Evolutionary conservation across 2,888 invertebrate genomes (phyloP).

Genomic region (Gymnoscelis rufifasciata): DNA sequence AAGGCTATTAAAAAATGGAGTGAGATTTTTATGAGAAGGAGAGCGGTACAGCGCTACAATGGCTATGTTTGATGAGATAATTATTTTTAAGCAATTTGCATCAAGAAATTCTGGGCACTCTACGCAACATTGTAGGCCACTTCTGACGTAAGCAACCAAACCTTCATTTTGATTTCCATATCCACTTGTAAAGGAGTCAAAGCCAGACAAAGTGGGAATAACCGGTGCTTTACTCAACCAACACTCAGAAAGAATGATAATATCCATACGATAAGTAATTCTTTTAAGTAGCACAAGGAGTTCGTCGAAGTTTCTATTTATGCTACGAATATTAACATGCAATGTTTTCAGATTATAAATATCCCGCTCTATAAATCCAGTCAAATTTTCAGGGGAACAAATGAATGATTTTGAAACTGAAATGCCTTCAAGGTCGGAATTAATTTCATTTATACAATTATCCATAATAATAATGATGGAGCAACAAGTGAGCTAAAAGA

Average conservation of each 20-base stretch:
- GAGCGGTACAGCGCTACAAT: too few species aligned
- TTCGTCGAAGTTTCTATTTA: not conserved
- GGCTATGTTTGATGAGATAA: too few species aligned
- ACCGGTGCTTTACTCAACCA: not conserved
- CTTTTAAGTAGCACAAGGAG: not conserved
- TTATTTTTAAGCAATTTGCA: not conserved
- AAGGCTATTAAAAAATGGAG: too few species aligned
- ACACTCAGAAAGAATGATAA: not conserved
- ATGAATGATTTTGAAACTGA: not conserved
- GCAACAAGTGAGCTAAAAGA: too few species aligned
- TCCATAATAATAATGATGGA: not conserved
- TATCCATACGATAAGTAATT: not conserved
- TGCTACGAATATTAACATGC: not conserved
- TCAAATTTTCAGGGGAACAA: not conserved
- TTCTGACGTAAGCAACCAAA: not conserved
- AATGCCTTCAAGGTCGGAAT: not conserved
- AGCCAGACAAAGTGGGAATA: not conserved
- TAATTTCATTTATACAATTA: not conserved
- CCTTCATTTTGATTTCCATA: not conserved
- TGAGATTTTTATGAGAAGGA: too few species aligned
- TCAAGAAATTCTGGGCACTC: not conserved
- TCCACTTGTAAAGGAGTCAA: not conserved
- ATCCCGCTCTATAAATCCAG: not conserved
- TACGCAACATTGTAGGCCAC: not conserved
- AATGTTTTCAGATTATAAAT: not conserved